phyloP scores from a whole-genome alignment of 2,888 invertebrate species.

The Stenodera caucasica region DNA sequence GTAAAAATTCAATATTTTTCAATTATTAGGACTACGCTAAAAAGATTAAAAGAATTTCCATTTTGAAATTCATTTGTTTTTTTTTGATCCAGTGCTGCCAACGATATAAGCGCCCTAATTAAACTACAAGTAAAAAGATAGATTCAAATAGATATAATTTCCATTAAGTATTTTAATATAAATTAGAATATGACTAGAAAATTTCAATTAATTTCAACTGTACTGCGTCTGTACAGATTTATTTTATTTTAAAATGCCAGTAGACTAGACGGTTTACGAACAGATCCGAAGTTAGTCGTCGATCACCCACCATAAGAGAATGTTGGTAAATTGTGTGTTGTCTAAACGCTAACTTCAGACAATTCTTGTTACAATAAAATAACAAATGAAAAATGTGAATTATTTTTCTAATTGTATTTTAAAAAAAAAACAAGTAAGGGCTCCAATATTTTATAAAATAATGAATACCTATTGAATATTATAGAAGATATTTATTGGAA shows the following conservation, averaged over 20 bases:
- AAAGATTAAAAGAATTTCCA: neutral
- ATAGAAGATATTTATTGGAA: neutral
- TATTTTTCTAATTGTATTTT: neutral
- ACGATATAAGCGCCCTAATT: neutral
- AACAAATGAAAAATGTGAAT: neutral
- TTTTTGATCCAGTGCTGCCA: neutral
- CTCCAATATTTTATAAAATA: neutral
- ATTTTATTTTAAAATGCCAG: slow-evolving; percentile 4
- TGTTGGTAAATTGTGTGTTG: slow-evolving; percentile 7
- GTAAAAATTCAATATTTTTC: no score
- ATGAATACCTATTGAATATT: neutral
- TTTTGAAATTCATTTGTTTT: neutral
- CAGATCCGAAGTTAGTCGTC: slow-evolving; percentile 20
- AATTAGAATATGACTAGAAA: neutral
- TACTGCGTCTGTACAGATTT: slow-evolving; percentile 25
- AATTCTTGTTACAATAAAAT: neutral
- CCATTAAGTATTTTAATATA: neutral
- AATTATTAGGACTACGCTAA: no score
- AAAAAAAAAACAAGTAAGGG: neutral
- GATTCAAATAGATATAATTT: neutral
- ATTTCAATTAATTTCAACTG: slow-evolving; percentile 21
- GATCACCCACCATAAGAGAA: neutral
- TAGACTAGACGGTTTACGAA: neutral
- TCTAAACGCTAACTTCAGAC: slow-evolving; percentile 2
- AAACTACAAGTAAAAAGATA: no score